phyloP scores from a whole-genome alignment of 2,888 invertebrate species.

The Pardosa pseudoannulata region DNA sequence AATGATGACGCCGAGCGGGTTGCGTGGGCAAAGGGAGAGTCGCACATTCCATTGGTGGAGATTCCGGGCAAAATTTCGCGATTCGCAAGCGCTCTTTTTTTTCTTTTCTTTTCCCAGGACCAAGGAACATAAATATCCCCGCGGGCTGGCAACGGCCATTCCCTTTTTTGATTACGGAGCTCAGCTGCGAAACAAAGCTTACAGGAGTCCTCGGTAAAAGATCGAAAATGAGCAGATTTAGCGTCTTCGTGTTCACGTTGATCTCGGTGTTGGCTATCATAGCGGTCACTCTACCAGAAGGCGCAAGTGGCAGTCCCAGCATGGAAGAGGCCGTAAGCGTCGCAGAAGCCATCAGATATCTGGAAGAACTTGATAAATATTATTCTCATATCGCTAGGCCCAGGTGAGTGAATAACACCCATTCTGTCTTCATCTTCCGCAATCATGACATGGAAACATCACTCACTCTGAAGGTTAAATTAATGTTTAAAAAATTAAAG shows the following conservation, averaged over 20 bases:
- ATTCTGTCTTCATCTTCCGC: too few relatives aligned
- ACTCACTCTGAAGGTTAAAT: too few relatives aligned
- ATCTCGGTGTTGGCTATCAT: slow-evolving; percentile 30
- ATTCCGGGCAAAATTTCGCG: neutral
- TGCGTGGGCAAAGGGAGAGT: slow-evolving; percentile 49
- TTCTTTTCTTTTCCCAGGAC: slow-evolving; percentile 41
- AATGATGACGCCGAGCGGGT: slow-evolving; percentile 17
- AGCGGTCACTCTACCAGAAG: slow-evolving; percentile 30
- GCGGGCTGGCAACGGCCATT: slow-evolving; percentile 13
- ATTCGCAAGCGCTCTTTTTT: neutral
- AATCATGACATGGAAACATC: too few relatives aligned
- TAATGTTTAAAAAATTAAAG: too few relatives aligned
- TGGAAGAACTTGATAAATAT: slow-evolving; percentile 83
- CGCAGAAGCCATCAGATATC: slow-evolving; percentile 83
- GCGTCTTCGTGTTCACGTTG: slow-evolving; percentile 35
- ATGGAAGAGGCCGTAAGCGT: slow-evolving; percentile 80
- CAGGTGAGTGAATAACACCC: too few relatives aligned
- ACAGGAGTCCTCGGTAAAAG: neutral
- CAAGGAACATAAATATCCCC: slow-evolving; percentile 49
- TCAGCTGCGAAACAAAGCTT: neutral
- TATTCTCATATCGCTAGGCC: slow-evolving; percentile 84
- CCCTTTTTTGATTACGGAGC: slow-evolving; percentile 20
- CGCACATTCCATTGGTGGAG: slow-evolving; percentile 42
- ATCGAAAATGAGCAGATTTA: slow-evolving; percentile 25
- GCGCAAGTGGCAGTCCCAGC: slow-evolving; percentile 41